Evolutionary conservation across 2,113 vertebrate species (phyloP), one percentile per base, ranked within the genome.

Genomic region (Promerops cafer): DNA sequence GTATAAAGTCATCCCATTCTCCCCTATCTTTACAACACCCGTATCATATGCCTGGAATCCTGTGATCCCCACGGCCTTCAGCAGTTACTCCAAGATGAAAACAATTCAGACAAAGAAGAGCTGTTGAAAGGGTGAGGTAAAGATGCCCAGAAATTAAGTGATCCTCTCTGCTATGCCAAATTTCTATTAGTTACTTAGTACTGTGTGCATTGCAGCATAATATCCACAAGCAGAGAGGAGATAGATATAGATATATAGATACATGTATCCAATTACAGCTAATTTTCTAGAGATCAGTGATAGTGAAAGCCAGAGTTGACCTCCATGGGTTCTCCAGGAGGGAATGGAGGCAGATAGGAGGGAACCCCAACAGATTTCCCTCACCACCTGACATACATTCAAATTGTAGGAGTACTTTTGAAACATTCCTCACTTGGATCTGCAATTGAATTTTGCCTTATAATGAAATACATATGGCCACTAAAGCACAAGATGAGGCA

Each of bases 1-100:
- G 77, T 42, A 86, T 22, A 70, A 88, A 95, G 44, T 70, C 37
- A 65, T 84, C 59, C 56, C 31, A 40, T 91, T 84, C 81, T 91
- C 49, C 54, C 30, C 44, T 61, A 10, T 77, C 75, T 83, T 72
- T 77, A 53, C 71, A 93, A 74, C 63, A 86, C 21, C 30, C 33
- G 0, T 54, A 76, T 88, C 0, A 3, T 63, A 70, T 61, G 82
- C n/a, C 59, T 83, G 85, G 84, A 96, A 88, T 70, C 49, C 39
- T 10, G 7, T 37, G 54, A 80, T 94, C 63, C 50, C 82, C 75
- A 88, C 5, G 0, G 18, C 63, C 42, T 85, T 87, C 64, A 90
- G 59, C 82, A 80, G 54, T 80, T 66, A 44, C 28, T 91, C 47
- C 75, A 86, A 90, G 79, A 77, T 1, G 1, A 91, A 91, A 91